Conservation (phyloP, 2,113 vertebrate species). For the Fulmarus glacialis region DNA sequence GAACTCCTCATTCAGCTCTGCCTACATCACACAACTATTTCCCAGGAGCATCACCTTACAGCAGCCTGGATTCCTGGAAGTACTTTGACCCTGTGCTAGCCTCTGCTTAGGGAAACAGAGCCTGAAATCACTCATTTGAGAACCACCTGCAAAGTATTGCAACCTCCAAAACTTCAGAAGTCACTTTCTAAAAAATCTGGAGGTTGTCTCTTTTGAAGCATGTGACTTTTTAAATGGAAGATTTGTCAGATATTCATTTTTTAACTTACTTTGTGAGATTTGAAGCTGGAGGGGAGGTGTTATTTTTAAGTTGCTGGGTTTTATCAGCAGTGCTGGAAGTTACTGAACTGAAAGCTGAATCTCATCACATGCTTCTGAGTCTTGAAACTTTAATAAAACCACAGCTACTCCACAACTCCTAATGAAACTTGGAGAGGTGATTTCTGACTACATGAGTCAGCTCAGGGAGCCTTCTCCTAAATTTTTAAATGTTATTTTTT, state of each 20-base stretch:
- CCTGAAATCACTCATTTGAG: accelerated
- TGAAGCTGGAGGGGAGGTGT: slow-evolving; percentile 27
- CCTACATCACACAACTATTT: accelerated
- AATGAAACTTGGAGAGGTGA: background rate
- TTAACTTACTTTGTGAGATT: background rate
- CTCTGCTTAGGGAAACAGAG: background rate
- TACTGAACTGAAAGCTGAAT: slow-evolving; percentile 19
- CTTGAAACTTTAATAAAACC: slow-evolving; percentile 2
- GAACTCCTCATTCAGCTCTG: background rate
- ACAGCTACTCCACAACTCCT: background rate
- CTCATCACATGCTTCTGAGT: slow-evolving; percentile 6
- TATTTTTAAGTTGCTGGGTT: slow-evolving; percentile 9
- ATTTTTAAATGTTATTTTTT: background rate
- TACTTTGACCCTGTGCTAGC: too few species aligned
- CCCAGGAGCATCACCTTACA: background rate
- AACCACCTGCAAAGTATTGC: background rate
- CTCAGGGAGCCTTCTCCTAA: background rate
- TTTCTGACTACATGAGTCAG: background rate
- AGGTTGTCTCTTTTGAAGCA: background rate
- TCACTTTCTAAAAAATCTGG: background rate
- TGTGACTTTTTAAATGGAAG: background rate
- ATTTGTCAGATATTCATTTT: background rate
- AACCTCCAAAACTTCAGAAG: background rate
- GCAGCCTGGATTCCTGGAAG: background rate
- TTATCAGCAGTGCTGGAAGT: background rate